These are phyloP conservation scores for Spheniscus humboldti DNA, from an alignment of 2,797 vertebrate genomes.

Conservation along the genomic window DNA sequence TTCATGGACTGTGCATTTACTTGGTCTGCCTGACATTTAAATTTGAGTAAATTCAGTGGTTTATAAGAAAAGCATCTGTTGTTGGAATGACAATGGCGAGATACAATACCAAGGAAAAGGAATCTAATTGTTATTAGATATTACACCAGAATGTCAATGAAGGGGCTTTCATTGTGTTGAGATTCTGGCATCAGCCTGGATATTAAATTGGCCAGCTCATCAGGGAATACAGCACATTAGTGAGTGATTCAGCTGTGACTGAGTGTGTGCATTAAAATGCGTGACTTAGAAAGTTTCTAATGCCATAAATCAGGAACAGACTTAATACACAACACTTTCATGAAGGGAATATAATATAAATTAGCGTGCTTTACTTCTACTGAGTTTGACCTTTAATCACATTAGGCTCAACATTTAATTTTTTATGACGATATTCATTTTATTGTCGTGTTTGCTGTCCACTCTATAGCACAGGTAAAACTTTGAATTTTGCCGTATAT, in stretches of 20 bases:
- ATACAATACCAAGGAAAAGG: slow-evolving; percentile 44
- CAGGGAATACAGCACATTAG: slow-evolving; percentile 57
- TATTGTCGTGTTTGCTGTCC: not conserved
- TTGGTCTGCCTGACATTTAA: slow-evolving; percentile 65
- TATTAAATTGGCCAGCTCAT: slow-evolving; percentile 61
- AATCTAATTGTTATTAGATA: slow-evolving; percentile 61
- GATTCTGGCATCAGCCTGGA: slow-evolving; percentile 40
- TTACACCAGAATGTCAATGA: slow-evolving; percentile 57
- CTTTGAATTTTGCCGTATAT: not conserved
- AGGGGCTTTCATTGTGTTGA: slow-evolving; percentile 41
- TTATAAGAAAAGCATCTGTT: slow-evolving; percentile 71
- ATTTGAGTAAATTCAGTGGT: slow-evolving; percentile 68
- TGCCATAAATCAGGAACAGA: slow-evolving; percentile 58
- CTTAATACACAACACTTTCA: not conserved
- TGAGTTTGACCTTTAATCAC: not conserved
- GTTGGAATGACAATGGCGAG: slow-evolving; percentile 62
- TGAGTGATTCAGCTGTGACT: slow-evolving; percentile 52
- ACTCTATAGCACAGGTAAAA: not conserved
- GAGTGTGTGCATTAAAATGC: not conserved
- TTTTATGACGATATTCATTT: not conserved
- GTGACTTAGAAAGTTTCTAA: slow-evolving; percentile 43
- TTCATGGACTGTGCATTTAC: slow-evolving; percentile 52
- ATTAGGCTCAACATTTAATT: slow-evolving; percentile 17
- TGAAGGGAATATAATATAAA: not conserved
- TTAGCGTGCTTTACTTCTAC: not conserved